phyloP scores from a whole-genome alignment of 2,113 vertebrate genomes.

The Geococcyx californianus region DNA sequence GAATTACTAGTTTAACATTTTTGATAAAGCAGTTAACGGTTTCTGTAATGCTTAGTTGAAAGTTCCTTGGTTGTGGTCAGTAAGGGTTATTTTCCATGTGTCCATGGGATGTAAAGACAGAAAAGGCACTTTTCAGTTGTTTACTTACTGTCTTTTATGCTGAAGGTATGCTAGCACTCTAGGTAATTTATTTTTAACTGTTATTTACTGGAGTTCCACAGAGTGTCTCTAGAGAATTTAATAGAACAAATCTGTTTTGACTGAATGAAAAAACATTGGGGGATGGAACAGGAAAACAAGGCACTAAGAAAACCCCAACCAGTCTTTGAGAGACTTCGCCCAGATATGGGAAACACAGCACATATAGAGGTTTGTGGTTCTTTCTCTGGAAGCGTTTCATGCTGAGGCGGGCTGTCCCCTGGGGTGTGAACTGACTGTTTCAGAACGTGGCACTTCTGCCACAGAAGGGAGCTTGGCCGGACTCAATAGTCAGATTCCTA shows the following conservation, averaged over 20 bases:
- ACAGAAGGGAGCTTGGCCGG: neutral
- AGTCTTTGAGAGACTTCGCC: neutral
- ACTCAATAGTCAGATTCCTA: neutral
- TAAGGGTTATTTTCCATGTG: neutral
- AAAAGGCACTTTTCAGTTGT: neutral
- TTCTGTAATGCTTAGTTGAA: neutral
- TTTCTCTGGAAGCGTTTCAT: neutral
- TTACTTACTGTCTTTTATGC: neutral
- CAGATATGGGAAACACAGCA: fast-evolving
- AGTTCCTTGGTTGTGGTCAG: neutral
- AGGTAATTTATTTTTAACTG: neutral
- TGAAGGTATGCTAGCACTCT: neutral
- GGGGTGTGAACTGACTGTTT: neutral
- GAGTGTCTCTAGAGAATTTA: neutral
- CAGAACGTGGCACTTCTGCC: neutral
- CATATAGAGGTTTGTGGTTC: neutral
- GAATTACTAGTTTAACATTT: neutral
- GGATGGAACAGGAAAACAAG: neutral
- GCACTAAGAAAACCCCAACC: neutral
- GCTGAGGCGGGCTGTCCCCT: neutral
- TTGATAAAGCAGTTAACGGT: neutral
- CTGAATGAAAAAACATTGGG: neutral
- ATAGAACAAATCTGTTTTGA: neutral
- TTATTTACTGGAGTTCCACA: neutral
- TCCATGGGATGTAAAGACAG: neutral